Percentiles rank a stretch among this genome's conserved stretches.
phyloP scores from a whole-genome alignment of 2,113 vertebrate genomes.

The Lepus timidus region DNA sequence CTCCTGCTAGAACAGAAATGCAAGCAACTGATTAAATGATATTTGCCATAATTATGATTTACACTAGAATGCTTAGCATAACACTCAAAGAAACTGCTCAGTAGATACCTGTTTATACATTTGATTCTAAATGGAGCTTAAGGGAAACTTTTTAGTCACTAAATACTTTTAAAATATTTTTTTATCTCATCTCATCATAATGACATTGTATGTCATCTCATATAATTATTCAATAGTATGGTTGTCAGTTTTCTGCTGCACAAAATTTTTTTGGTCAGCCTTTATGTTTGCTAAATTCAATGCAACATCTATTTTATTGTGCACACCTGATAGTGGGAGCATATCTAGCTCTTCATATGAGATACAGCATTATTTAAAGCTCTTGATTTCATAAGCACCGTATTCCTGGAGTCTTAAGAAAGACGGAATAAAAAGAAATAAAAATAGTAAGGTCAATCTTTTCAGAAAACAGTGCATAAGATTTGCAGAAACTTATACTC shows the following conservation, averaged over 20 bases:
- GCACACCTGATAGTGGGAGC: neutral
- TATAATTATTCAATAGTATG: neutral
- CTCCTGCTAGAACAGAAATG: neutral
- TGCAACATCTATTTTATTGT: neutral
- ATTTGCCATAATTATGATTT: constrained; percentile 20
- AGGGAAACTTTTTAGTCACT: neutral
- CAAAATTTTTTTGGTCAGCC: neutral
- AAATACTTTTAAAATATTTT: neutral
- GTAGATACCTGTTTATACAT: neutral
- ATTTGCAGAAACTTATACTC: neutral
- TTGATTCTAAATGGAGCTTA: constrained; percentile 28
- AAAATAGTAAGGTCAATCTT: neutral
- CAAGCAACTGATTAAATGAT: constrained; percentile 15
- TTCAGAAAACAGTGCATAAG: neutral
- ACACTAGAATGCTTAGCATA: neutral
- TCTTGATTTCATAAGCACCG: neutral
- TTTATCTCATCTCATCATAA: neutral
- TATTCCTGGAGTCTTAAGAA: constrained; percentile 9
- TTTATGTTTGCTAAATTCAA: neutral
- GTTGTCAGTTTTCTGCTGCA: neutral
- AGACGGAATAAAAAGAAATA: constrained; percentile 24
- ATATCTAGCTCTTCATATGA: neutral
- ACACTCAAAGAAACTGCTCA: neutral
- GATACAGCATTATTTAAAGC: neutral
- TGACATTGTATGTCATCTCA: neutral